Conservation (phyloP, 2,113 vertebrate genomes). For the Myrmecophaga tridactyla region DNA sequence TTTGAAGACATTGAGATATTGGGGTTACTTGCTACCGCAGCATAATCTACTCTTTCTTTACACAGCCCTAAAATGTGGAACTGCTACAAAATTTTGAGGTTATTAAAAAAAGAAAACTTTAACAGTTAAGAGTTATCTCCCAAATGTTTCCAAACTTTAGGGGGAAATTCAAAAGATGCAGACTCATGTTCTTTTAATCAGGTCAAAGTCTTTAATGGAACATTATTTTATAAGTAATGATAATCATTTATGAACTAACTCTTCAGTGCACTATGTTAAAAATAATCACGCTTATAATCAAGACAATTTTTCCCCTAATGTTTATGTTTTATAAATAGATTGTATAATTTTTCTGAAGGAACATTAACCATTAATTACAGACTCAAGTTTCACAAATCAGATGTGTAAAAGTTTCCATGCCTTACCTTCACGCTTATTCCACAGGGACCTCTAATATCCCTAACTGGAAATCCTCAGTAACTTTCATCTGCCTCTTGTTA, state of each 20-base stretch:
- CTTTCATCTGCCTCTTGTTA: neutral
- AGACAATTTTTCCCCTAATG: neutral
- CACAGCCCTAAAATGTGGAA: neutral
- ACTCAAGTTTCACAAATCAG: neutral
- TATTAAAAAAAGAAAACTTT: neutral
- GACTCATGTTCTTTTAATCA: neutral
- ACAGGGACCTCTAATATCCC: neutral
- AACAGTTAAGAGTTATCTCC: neutral
- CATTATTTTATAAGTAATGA: neutral
- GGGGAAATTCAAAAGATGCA: neutral
- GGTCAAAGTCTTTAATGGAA: neutral
- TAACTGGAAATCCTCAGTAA: neutral
- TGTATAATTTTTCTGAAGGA: neutral
- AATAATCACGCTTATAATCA: neutral
- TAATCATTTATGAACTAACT: neutral
- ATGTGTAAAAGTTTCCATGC: neutral
- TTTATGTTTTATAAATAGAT: conserved; percentile 11
- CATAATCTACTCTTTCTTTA: neutral
- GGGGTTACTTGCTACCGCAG: neutral
- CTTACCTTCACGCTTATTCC: neutral
- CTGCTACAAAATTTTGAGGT: neutral
- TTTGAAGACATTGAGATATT: neutral
- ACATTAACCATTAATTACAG: neutral
- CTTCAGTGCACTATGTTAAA: neutral
- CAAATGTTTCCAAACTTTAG: neutral